Evolutionary conservation across 2,797 vertebrate genomes (phyloP), one percentile per base, ranked within the genome.

Genomic region (Dromococcyx pavoninus): DNA sequence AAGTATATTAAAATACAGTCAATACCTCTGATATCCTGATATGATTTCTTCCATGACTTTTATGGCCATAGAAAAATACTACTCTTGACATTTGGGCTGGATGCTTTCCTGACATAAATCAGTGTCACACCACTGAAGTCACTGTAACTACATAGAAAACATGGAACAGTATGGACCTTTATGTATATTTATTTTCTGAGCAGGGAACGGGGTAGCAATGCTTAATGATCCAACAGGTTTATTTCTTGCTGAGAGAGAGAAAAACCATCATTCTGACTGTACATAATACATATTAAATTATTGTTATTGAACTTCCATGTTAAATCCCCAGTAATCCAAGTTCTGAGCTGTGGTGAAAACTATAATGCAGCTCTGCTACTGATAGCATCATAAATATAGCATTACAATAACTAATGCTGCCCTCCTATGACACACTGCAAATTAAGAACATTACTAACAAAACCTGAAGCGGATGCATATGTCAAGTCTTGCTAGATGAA

Each of bases 391-490:
- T 83, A 94, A 95, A 94, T 84, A 91, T 23, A 51, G 75, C 88
- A 88, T 95, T 89, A 81, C 65, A 91, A 88, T 95, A 96, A 95
- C 94, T 94, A 95, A 92, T 96, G 93, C 85, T 92, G 94, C 86
- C 92, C 75, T 95, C 93, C 91, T 76, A 91, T 96, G 94, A 94
- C 90, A 93, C 77, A 41, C 57, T 89, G 86, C 96, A 97, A 97
- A 96, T 96, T 97, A 97, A 96, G 91, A 80, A 88, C 77, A 82
- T 91, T 94, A 95, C 96, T 97, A 97, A 95, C 94, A 88, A 93
- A 97, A 96, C 28, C 80, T 91, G 88, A 96, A 97, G 96, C 93
- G 83, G 71, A 89, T 93, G 41, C 46, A 44, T 79, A 60, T 84
- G 89, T 92, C 96, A 96, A 48, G 32, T 39, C 77, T 53, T 88